Evolutionary conservation across 2,888 invertebrate species (phyloP), one percentile per base, ranked within the genome.

Genomic region (Cryptocephalus moraei): DNA sequence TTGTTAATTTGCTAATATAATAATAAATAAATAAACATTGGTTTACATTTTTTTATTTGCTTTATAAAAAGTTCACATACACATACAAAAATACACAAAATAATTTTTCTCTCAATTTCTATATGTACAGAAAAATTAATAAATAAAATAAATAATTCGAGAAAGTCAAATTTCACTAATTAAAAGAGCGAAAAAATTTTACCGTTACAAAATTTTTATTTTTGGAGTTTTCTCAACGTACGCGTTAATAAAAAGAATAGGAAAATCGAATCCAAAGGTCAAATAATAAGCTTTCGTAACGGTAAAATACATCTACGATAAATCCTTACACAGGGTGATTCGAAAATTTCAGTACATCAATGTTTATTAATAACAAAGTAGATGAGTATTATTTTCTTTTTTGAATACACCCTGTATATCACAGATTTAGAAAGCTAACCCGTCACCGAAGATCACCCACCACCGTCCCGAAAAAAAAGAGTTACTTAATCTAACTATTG

Each of bases 381-480:
- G 38, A 34, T 39, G 31, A 36, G 43, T 13, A 31, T 45, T 41
- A 13, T 12, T 11, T 36, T 9, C 13, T 42, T 46, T 40, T 49
- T 49, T 52, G 40, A 49, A 50, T 48, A 45, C 39, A 49, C 50
- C 45, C 53, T 48, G 44, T 51, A 51, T 41, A 48, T 41, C 41
- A 53, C 47, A 51, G 48, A 49, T 48, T 46, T 22, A 43, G 43
- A 49, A 58, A 59, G 59, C 57, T 56, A 46, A 47, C 56, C 64
- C 64, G 58, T 52, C 66, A 65, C 63, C 65, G 54, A 39, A 59
- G 57, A 49, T 12, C n/a, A 12, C 22, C 66, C 61, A 55, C 57
- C 66, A 66, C 66, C 66, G 49, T 49, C 65, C 65, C 66, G 62
- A 66, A 64, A 60, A 64, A 60, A 57, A 52, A 57, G 45, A 52